Percentiles rank a stretch among this genome's conserved stretches.
Conservation (phyloP, 2,113 vertebrate species). For the Scomber japonicus region DNA sequence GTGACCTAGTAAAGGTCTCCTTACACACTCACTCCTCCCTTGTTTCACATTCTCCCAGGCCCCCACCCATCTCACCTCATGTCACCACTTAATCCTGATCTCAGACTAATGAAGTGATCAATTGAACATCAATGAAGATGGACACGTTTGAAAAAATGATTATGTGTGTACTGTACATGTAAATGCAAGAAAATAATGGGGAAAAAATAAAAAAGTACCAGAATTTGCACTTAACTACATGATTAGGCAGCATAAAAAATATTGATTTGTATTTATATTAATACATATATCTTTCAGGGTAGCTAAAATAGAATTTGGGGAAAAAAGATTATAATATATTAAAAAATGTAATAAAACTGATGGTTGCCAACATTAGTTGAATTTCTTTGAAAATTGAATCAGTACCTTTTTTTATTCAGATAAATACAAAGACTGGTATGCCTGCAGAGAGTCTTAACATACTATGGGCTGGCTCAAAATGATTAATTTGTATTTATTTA, state of each 20-base stretch:
- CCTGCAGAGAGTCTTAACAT: slow-evolving; percentile 8
- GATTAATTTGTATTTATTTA: slow-evolving; percentile 19
- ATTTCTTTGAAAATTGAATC: slow-evolving; percentile 18
- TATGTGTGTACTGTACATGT: no score
- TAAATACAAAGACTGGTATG: not conserved
- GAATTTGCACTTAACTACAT: no score
- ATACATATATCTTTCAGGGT: no score
- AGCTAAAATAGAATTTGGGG: no score
- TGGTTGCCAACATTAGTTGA: no score
- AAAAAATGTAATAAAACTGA: no score
- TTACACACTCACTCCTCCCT: not conserved
- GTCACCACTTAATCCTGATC: not conserved
- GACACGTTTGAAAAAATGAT: not conserved
- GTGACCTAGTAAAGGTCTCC: slow-evolving; percentile 26
- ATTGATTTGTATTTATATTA: no score
- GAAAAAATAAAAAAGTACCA: no score
- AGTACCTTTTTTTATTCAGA: slow-evolving; percentile 16
- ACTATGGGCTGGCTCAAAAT: not conserved
- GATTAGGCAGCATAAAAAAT: no score
- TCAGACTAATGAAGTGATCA: slow-evolving; percentile 1
- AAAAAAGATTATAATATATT: no score
- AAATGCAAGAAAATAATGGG: no score
- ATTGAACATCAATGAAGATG: not conserved
- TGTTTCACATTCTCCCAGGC: not conserved
- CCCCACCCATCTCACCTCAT: not conserved